Evolutionary conservation across 2,797 vertebrate species (phyloP).

Genomic region (Bradypodion ventrale): DNA sequence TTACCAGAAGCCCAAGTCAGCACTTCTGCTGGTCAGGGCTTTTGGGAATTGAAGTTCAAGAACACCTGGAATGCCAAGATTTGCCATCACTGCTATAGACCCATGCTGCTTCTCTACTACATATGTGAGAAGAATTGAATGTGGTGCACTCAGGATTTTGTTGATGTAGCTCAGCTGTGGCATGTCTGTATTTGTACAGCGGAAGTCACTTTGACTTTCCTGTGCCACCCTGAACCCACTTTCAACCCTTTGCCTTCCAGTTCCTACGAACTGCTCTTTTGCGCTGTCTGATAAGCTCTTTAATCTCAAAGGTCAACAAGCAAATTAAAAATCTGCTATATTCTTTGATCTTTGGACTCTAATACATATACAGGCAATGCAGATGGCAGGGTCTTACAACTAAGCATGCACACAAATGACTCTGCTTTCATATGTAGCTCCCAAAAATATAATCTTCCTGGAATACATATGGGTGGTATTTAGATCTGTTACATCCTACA

Average conservation of each 20-base stretch:
- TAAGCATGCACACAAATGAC: not conserved
- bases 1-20: too few species aligned
- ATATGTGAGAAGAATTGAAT: not conserved
- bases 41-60: too few species aligned
- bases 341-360: not conserved
- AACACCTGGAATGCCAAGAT: too few species aligned
- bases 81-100: too few species aligned
- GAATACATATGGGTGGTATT: not conserved
- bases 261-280: too few species aligned
- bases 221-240: not conserved
- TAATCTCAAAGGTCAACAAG: slow-evolving; percentile 28
- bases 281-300: slow-evolving; percentile 42
- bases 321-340: not conserved
- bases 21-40: too few species aligned
- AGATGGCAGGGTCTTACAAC: not conserved
- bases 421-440: not conserved
- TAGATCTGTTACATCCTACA: not conserved
- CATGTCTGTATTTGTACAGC: slow-evolving; percentile 41
- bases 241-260: too few species aligned
- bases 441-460: not conserved
- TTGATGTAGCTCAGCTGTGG: slow-evolving; percentile 35
- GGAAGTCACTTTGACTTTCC: slow-evolving; percentile 41
- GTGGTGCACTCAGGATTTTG: not conserved
- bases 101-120: not conserved
- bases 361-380: not conserved